phyloP scores from a whole-genome alignment of 2,888 invertebrate species.

The Oeneis ivallda region DNA sequence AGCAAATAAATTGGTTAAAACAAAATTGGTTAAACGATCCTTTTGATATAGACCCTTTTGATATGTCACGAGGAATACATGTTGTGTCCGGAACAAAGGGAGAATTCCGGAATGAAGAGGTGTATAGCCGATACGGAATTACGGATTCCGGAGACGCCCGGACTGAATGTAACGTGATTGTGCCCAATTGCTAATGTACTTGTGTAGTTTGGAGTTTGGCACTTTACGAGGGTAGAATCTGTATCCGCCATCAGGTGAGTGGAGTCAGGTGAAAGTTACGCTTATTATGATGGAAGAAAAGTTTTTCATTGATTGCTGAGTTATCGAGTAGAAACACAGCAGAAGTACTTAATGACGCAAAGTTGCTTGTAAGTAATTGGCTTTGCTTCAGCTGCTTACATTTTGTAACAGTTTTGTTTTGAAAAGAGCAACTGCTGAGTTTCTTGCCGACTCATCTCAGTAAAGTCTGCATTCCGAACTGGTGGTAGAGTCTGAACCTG shows the following conservation, averaged over 20 bases:
- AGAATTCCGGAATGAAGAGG: constrained; percentile 2
- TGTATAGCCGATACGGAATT: constrained; percentile 19
- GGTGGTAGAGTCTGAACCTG: no score
- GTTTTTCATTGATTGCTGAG: constrained; percentile 5
- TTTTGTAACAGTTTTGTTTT: no score
- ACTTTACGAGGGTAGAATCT: neutral
- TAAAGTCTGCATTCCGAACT: no score
- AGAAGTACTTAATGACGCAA: neutral
- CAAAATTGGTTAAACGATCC: constrained; percentile 6
- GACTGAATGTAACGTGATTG: constrained; percentile 27
- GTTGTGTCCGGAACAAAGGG: constrained; percentile 13
- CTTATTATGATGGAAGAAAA: neutral
- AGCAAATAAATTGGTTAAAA: constrained; percentile 10
- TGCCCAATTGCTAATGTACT: constrained; percentile 23
- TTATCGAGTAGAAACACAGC: neutral
- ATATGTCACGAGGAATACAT: constrained; percentile 9
- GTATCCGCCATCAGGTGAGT: neutral
- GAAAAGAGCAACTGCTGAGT: no score
- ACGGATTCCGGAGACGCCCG: constrained; percentile 22
- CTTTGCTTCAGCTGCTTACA: no score
- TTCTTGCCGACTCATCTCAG: no score
- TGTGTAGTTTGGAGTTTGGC: constrained; percentile 16
- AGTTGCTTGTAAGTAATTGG: no score
- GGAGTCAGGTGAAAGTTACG: constrained; percentile 3
- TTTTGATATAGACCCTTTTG: constrained; percentile 11